phyloP scores from a whole-genome alignment of 2,797 vertebrate genomes.

The Fistularia tabacaria region DNA sequence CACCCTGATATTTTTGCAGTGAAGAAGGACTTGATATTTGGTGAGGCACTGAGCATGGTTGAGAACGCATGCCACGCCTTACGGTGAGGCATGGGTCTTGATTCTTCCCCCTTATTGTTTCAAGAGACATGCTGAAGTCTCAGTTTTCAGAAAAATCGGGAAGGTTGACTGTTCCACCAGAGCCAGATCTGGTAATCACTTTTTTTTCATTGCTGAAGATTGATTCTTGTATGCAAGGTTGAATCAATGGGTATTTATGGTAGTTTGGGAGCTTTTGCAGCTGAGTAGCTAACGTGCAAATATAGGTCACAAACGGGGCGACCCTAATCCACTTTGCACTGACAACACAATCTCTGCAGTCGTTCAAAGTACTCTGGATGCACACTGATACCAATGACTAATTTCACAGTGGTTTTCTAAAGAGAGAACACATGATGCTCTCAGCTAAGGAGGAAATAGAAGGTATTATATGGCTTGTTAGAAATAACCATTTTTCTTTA shows the following conservation, averaged over 20 bases:
- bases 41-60: slow-evolving; percentile 65
- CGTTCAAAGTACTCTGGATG: too few relatives aligned
- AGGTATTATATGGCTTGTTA: too few relatives aligned
- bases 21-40: slow-evolving; percentile 22
- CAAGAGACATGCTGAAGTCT: neutral
- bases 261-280: neutral
- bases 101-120: slow-evolving; percentile 1
- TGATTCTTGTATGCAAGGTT: neutral
- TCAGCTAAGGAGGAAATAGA: too few relatives aligned
- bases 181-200: slow-evolving; percentile 26
- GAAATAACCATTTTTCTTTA: too few relatives aligned
- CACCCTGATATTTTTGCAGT: slow-evolving; percentile 5
- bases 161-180: slow-evolving; percentile 23
- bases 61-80: slow-evolving; percentile 62
- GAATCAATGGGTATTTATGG: neutral
- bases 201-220: slow-evolving; percentile 18
- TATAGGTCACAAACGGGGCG: too few relatives aligned
- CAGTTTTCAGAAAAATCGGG: neutral
- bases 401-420: too few relatives aligned
- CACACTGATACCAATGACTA: too few relatives aligned
- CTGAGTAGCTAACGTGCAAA: too few relatives aligned
- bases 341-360: too few relatives aligned
- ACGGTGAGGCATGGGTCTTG: slow-evolving; percentile 14
- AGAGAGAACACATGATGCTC: too few relatives aligned
- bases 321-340: too few relatives aligned